phyloP scores from a whole-genome alignment of 2,888 invertebrate genomes.

The Amphiduros pacificus region DNA sequence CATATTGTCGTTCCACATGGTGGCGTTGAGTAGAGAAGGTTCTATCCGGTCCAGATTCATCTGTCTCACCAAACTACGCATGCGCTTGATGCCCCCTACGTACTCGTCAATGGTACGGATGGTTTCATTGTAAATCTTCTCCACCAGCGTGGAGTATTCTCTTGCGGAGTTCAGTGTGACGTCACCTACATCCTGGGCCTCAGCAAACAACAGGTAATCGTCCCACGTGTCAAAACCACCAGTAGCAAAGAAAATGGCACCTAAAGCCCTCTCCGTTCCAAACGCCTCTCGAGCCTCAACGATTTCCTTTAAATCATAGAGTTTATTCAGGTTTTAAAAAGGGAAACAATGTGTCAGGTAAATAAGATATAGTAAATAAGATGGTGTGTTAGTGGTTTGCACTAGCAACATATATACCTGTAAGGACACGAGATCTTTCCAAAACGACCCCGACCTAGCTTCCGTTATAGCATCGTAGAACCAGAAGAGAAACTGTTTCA shows the following conservation, averaged over 20 bases:
- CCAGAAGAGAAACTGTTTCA: slow-evolving; percentile 46
- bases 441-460: slow-evolving; percentile 40
- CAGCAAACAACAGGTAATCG: slow-evolving; percentile 42
- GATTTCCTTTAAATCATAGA: too few species aligned
- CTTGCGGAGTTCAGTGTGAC: slow-evolving; percentile 43
- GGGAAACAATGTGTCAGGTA: too few species aligned
- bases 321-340: too few species aligned
- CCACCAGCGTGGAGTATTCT: slow-evolving; percentile 39
- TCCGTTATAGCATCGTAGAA: slow-evolving; percentile 58
- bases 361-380: too few species aligned
- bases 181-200: slow-evolving; percentile 43
- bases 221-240: slow-evolving; percentile 41
- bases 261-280: slow-evolving; percentile 35
- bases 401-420: too few species aligned
- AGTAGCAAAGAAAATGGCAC: slow-evolving; percentile 42
- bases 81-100: slow-evolving; percentile 21
- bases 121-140: slow-evolving; percentile 34
- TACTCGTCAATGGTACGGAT: slow-evolving; percentile 12
- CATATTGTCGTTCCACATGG: slow-evolving; percentile 42
- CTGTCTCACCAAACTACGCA: slow-evolving; percentile 35
- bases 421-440: slow-evolving; percentile 45
- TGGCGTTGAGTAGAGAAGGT: slow-evolving; percentile 15
- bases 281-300: slow-evolving; percentile 46
- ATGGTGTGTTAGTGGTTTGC: too few species aligned
- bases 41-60: slow-evolving; percentile 26